Evolutionary conservation across 2,888 invertebrate species (phyloP), one percentile per base, ranked within the genome.

Genomic region (Malacosoma neustria): DNA sequence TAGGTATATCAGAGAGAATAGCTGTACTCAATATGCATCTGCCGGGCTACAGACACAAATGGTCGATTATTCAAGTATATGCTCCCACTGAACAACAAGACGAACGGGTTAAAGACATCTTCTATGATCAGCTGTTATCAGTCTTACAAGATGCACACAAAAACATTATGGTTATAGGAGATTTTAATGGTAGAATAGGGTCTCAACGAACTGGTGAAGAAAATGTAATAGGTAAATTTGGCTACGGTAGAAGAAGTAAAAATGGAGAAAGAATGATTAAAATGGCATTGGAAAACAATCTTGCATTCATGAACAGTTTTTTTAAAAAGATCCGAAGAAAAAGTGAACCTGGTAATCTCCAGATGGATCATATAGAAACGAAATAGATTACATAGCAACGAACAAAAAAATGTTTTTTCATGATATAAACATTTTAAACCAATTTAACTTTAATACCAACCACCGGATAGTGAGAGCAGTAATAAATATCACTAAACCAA

Each of bases 131-230:
- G n/a, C 15, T 38, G 29, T 13, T 34, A 34, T 31, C 38, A 29
- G 30, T 34, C n/a, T 14, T 35, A 33, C 35, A 38, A 22, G 22
- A 35, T 7, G 12, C 35, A 34, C 38, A 43, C 33, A 40, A 40
- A 37, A 39, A 43, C 29, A 13, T 38, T 31, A 33, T 43, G 12
- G 40, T 43, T 30, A 39, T 42, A 11, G 42, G 37, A 35, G 42
- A 42, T 15, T 39, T 42, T 22, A 42, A 42, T 35, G 40, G 37
- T 7, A 37, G 32, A 36, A 42, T 43, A 38, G 39, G 43, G 2
- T 15, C 13, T n/a, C 37, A 37, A 30, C 15, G 14, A 31, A 14
- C 11, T 33, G 36, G 34, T 11, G 36, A 41, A 34, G 41, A 38
- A 29, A 35, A 38, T 35, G 4, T 32, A 32, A 30, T 38, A 33